These are phyloP conservation scores for Agapornis roseicollis DNA, from an alignment of 2,113 vertebrate species.

Conservation along the genomic window DNA sequence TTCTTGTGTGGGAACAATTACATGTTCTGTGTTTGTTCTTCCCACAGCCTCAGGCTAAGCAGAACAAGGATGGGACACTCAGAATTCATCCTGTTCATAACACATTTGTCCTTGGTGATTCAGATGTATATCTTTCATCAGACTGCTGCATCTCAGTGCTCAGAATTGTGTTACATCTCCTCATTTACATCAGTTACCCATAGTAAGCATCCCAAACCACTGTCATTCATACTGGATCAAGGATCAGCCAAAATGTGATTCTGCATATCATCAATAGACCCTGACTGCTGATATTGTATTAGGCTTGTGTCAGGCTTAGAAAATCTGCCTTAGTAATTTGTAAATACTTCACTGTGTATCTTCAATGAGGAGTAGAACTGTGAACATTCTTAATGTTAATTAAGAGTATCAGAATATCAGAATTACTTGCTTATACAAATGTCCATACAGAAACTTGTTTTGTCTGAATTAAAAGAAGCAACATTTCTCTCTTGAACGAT, in stretches of 20 bases:
- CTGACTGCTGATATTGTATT: neutral
- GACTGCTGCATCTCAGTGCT: neutral
- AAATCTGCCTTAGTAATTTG: neutral
- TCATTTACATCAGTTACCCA: neutral
- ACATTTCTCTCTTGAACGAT: neutral
- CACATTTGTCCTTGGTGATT: neutral
- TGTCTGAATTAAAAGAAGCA: neutral
- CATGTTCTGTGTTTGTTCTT: conserved; percentile 19
- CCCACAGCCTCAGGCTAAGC: neutral
- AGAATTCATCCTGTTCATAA: neutral
- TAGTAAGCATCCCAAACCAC: neutral
- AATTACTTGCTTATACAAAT: neutral
- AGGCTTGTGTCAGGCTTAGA: neutral
- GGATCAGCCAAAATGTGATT: neutral
- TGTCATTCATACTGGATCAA: neutral
- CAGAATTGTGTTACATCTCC: neutral
- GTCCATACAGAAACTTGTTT: neutral
- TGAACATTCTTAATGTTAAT: neutral
- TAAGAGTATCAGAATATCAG: neutral
- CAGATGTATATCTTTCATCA: neutral
- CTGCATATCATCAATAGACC: neutral
- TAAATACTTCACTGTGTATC: neutral
- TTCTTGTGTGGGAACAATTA: neutral
- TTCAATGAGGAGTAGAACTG: neutral
- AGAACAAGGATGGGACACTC: neutral